Base-by-base conservation (phyloP, 2,888 invertebrate species). In the Drosophila helvetica region DNA sequence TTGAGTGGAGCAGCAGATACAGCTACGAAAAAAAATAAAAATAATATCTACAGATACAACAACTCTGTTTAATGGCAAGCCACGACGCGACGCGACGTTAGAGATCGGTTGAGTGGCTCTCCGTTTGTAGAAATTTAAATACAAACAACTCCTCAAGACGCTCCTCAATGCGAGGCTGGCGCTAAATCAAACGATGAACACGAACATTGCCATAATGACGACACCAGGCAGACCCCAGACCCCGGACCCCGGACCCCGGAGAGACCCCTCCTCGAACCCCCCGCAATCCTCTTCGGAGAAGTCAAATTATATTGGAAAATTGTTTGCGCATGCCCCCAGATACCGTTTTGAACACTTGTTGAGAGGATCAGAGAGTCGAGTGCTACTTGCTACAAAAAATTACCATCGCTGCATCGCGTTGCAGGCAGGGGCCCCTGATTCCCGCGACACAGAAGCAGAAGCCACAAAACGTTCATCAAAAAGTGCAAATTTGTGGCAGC, bases 131-230 rank as follows among this genome's bases (percentile, higher is more conserved):
- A 78, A 75, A 88, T 83, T 86, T 86, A 74, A 88, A 83, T 86
- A 83, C 83, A 86, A 75, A 65, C 61, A 69, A 64, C 52, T 45
- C 54, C 19, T 53, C 46, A 38, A 48, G 73, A 54, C 42, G 33
- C 48, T 30, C 18, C 46, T 38, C 64, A 45, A 52, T 53, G 48
- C 60, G 62, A 59, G n/a, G 38, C 38, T 84, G 88, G 87, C 89
- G 89, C 81, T 85, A 89, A 85, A 85, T 85, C 85, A 85, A 85
- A 79, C 89, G 80, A 69, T 71, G 81, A 75, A 77, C 85, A 89
- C 89, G 87, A 88, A 88, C 15, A 85, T 85, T 86, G 87, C 89
- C 89, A 88, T 88, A 88, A 89, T 87, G 89, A 88, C 79, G 87
- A 80, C 87, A 80, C 75, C 52, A 54, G 25, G 2, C 62, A 43